Conservation (phyloP, 2,888 invertebrate species). For the Oligia latruncula region DNA sequence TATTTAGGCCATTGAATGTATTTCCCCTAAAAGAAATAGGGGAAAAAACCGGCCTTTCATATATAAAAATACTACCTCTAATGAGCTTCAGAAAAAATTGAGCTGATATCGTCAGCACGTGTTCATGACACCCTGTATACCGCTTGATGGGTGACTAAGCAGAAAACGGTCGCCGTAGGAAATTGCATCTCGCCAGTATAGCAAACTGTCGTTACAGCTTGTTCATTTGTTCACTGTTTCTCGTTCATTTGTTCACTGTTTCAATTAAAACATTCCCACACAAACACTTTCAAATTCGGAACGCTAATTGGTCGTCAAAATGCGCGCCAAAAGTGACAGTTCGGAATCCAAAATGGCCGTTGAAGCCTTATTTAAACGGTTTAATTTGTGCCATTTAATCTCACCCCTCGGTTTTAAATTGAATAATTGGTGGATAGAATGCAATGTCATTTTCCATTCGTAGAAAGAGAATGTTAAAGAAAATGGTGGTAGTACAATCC, state of each 20-base stretch:
- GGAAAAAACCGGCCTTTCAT: constrained; percentile 11
- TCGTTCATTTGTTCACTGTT: constrained; percentile 70
- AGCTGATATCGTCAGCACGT: constrained; percentile 49
- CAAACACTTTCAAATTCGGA: constrained; percentile 73
- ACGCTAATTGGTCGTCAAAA: constrained; percentile 78
- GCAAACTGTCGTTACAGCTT: constrained; percentile 71
- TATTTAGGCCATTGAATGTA: constrained; percentile 8
- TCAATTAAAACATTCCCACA: constrained; percentile 70
- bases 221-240: constrained; percentile 69
- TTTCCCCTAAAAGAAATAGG: background rate
- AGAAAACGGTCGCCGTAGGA: constrained; percentile 71
- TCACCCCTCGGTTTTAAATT: constrained; percentile 72
- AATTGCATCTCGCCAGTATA: constrained; percentile 71
- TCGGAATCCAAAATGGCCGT: constrained; percentile 79
- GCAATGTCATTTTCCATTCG: constrained; percentile 69
- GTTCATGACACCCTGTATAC: constrained; percentile 62
- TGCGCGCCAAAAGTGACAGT: constrained; percentile 79
- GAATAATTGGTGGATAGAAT: constrained; percentile 74
- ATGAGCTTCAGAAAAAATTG: constrained; percentile 55
- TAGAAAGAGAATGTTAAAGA: constrained; percentile 47
- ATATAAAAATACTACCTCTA: constrained; percentile 38
- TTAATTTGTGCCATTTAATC: constrained; percentile 76
- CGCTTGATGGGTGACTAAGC: constrained; percentile 78
- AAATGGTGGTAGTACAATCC: constrained; percentile 44
- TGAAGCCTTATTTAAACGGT: constrained; percentile 74